These are phyloP conservation scores for Thomomys bottae DNA, from an alignment of 2,113 vertebrate genomes.

Conservation along the genomic window DNA sequence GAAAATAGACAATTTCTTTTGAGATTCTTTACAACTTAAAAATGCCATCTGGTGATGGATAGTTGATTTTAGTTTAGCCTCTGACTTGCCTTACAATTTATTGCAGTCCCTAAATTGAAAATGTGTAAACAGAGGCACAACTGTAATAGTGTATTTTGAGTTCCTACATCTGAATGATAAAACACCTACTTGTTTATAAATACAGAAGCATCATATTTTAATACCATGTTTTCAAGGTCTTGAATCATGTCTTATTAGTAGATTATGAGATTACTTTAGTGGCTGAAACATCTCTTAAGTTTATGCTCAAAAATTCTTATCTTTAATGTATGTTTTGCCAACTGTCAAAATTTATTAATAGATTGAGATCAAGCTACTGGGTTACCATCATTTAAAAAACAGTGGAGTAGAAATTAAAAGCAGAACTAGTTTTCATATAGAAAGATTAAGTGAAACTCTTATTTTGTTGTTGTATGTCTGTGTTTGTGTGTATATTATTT, in stretches of 20 bases:
- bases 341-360: constrained; percentile 31
- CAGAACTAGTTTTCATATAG: constrained; percentile 16
- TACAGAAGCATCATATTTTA: neutral
- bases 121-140: neutral
- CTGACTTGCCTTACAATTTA: neutral
- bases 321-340: constrained; percentile 26
- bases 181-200: constrained; percentile 28
- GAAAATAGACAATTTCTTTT: constrained; percentile 11
- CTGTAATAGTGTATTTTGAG: constrained; percentile 10
- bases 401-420: constrained; percentile 36
- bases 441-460: constrained; percentile 5
- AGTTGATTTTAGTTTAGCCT: constrained; percentile 1
- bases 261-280: constrained; percentile 38
- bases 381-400: constrained; percentile 36
- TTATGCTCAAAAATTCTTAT: constrained; percentile 40
- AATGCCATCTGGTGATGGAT: constrained; percentile 61
- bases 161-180: neutral
- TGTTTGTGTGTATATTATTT: neutral
- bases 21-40: neutral
- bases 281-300: neutral
- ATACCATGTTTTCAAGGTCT: constrained; percentile 44
- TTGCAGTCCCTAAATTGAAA: constrained; percentile 16
- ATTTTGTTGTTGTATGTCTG: neutral
- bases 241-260: neutral
- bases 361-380: constrained; percentile 39